A percentile compares a stretch with the other conserved stretches of the same genome.
These are phyloP conservation scores for Caenorhabditis sp. DNA, from an alignment of 2,888 invertebrate genomes.

Conservation along the genomic window DNA sequence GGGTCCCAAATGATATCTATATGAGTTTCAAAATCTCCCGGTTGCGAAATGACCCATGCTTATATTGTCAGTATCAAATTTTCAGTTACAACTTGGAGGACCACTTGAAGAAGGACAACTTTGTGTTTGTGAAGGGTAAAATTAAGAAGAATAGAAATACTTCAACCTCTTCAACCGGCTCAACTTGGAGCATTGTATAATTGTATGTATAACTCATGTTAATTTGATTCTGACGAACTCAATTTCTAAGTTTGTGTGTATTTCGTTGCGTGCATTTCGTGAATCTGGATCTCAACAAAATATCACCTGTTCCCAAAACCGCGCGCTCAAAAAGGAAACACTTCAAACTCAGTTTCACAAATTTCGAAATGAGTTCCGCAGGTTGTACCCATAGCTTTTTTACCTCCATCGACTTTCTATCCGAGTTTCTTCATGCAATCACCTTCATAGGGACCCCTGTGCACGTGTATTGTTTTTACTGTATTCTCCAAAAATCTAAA, in stretches of 20 bases:
- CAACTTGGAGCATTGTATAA: not conserved
- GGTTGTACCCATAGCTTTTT: not conserved
- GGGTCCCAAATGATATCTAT: too few relatives aligned
- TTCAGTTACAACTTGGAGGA: conserved; percentile 27
- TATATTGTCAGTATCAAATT: not conserved
- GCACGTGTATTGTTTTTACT: not conserved
- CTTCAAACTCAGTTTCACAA: too few relatives aligned
- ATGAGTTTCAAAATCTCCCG: too few relatives aligned
- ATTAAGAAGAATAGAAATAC: not conserved
- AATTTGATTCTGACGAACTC: too few relatives aligned
- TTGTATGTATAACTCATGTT: too few relatives aligned
- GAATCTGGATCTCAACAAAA: too few relatives aligned
- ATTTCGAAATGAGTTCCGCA: too few relatives aligned
- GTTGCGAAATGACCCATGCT: not conserved
- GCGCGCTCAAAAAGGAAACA: too few relatives aligned
- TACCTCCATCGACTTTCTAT: not conserved
- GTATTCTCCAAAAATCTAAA: not conserved
- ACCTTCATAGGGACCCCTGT: not conserved
- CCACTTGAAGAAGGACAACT: not conserved
- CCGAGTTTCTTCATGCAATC: not conserved
- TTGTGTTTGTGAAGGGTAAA: not conserved
- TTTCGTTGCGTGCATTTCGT: too few relatives aligned
- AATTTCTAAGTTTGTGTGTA: too few relatives aligned
- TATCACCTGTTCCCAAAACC: too few relatives aligned
- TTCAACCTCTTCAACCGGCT: not conserved